Conservation (phyloP, 2,888 invertebrate species). For the Diadromus collaris region DNA sequence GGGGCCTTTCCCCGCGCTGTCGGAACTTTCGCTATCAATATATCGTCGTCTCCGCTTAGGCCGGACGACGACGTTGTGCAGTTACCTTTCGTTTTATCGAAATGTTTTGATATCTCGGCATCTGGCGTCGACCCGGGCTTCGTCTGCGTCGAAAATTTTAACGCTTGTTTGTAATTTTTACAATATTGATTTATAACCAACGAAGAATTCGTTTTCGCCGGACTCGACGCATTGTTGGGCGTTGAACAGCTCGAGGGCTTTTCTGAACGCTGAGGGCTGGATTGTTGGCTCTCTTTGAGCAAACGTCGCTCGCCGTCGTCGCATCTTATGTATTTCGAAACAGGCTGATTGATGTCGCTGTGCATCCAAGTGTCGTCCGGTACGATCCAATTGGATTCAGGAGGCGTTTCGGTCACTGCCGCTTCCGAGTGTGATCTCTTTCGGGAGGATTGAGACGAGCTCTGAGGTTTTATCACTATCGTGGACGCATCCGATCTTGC, state of each 20-base stretch:
- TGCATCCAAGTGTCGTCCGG: not conserved
- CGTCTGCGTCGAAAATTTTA: not conserved
- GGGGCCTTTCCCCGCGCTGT: not conserved
- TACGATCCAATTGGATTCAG: not conserved
- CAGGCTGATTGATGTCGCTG: not conserved
- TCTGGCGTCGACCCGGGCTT: not conserved
- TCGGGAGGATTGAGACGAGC: not conserved
- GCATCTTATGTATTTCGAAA: not conserved
- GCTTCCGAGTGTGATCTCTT: not conserved
- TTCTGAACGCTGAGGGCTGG: too few relatives aligned
- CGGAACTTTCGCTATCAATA: not conserved
- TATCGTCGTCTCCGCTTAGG: not conserved
- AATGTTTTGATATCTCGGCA: not conserved
- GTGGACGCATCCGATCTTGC: not conserved
- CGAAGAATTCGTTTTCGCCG: not conserved
- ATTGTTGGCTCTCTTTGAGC: not conserved
- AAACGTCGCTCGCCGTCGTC: not conserved
- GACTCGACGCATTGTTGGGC: not conserved
- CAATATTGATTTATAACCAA: not conserved
- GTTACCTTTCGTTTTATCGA: not conserved
- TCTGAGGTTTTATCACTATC: not conserved
- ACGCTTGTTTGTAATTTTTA: not conserved
- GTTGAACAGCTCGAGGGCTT: not conserved
- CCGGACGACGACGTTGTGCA: not conserved
- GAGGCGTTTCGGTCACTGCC: not conserved